These are phyloP conservation scores for Notothenia coriiceps DNA, from an alignment of 2,113 vertebrate species.

Conservation along the genomic window DNA sequence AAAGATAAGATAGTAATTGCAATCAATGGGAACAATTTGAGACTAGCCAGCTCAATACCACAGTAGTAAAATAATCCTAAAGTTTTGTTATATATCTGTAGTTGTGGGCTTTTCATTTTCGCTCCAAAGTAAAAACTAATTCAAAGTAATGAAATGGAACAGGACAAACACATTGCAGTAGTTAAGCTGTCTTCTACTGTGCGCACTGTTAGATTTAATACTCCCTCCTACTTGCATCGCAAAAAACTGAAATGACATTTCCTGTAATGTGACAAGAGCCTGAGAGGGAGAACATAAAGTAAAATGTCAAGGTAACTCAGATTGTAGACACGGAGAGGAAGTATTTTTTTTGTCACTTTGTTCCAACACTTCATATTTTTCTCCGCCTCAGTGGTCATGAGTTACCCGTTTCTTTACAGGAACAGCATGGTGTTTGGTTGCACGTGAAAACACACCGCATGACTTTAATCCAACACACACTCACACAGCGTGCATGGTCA, in stretches of 20 bases:
- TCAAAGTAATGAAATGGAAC: slow-evolving; percentile 9
- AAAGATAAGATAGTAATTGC: not conserved
- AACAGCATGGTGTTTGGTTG: slow-evolving; percentile 40
- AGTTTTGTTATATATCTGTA: not conserved
- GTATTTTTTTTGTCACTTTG: not conserved
- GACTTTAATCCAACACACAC: slow-evolving; percentile 28
- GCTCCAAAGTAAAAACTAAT: slow-evolving; percentile 17
- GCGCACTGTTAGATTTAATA: slow-evolving; percentile 2
- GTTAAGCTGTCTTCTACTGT: slow-evolving; percentile 11
- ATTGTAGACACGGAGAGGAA: slow-evolving; percentile 13
- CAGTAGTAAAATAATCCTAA: not conserved
- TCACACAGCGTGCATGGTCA: slow-evolving; percentile 34
- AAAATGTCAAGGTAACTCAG: slow-evolving; percentile 31
- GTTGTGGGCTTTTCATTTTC: not conserved
- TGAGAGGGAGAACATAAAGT: slow-evolving; percentile 5
- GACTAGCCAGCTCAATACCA: not conserved
- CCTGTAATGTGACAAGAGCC: slow-evolving; percentile 6
- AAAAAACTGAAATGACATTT: slow-evolving; percentile 31
- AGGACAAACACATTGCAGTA: not conserved
- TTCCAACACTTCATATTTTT: not conserved
- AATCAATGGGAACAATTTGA: not conserved
- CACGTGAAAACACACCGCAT: slow-evolving; percentile 42
- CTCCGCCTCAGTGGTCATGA: slow-evolving; percentile 21
- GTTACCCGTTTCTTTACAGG: slow-evolving; percentile 36
- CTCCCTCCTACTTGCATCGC: slow-evolving; percentile 11